These are phyloP conservation scores for Echeneis naucrates DNA, from an alignment of 2,797 vertebrate species.

Conservation along the genomic window DNA sequence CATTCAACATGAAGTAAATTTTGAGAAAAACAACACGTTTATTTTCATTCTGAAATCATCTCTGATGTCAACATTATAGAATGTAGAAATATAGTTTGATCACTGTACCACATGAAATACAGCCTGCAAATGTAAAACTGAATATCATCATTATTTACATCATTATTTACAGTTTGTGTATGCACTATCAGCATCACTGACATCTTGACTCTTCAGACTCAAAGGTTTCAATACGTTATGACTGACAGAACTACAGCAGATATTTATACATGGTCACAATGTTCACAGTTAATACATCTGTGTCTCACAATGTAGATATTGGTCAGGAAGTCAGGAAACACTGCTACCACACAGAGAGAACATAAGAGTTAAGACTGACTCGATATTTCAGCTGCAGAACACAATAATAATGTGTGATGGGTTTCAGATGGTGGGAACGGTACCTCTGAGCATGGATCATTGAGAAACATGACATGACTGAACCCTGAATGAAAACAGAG, in stretches of 20 bases:
- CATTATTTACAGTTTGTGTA: slow-evolving; percentile 56
- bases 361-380: slow-evolving; percentile 26
- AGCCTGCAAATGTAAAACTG: slow-evolving; percentile 61
- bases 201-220: slow-evolving; percentile 52
- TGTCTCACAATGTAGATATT: slow-evolving; percentile 14
- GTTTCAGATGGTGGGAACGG: slow-evolving; percentile 20
- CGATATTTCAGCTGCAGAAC: slow-evolving; percentile 17
- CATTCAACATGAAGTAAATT: not conserved
- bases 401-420: slow-evolving; percentile 28
- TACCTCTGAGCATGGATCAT: not conserved
- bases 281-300: slow-evolving; percentile 30
- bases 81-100: slow-evolving; percentile 83
- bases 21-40: slow-evolving; percentile 65
- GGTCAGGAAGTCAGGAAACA: slow-evolving; percentile 32
- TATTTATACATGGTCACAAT: slow-evolving; percentile 60
- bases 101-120: slow-evolving; percentile 77
- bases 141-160: slow-evolving; percentile 71
- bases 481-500: too few species aligned
- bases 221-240: slow-evolving; percentile 41
- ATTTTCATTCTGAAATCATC: slow-evolving; percentile 73
- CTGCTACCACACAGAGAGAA: slow-evolving; percentile 36
- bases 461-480: not conserved
- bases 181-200: slow-evolving; percentile 58
- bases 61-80: slow-evolving; percentile 55
- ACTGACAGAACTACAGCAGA: slow-evolving; percentile 55